Percentiles rank a stretch among this genome's conserved stretches.
Conservation (phyloP, 2,113 vertebrate species). For the Pteropus alecto region DNA sequence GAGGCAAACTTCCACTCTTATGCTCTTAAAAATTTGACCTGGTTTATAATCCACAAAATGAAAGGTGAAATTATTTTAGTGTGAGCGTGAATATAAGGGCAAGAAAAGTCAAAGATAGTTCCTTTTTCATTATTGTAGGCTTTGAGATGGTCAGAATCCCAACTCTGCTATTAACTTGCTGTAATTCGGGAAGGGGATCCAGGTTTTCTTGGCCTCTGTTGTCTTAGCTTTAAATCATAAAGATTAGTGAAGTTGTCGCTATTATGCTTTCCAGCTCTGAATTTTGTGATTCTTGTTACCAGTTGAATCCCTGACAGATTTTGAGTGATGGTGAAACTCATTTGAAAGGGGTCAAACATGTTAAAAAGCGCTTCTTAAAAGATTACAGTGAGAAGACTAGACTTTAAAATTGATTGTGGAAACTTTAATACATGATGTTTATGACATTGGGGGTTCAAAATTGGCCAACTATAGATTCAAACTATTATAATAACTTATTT, state of each 20-base stretch:
- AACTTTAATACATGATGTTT: background rate
- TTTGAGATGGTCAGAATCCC: background rate
- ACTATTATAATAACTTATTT: background rate
- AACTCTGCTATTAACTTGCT: background rate
- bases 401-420: background rate
- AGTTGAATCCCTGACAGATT: background rate
- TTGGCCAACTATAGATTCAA: background rate
- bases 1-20: slow-evolving; percentile 55
- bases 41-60: background rate
- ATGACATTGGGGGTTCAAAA: background rate
- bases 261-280: background rate
- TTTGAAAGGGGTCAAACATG: background rate
- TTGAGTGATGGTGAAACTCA: background rate
- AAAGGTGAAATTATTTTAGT: background rate
- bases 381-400: background rate
- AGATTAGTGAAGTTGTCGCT: background rate
- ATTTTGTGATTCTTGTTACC: background rate
- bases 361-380: background rate
- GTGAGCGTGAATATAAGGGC: background rate
- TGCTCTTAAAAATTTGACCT: background rate
- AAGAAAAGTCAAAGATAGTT: background rate
- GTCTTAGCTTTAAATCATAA: background rate
- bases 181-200: background rate
- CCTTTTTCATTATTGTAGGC: background rate
- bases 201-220: background rate